Evolutionary conservation across 2,888 invertebrate species (phyloP).

Genomic region (Ptychoptera albimana): DNA sequence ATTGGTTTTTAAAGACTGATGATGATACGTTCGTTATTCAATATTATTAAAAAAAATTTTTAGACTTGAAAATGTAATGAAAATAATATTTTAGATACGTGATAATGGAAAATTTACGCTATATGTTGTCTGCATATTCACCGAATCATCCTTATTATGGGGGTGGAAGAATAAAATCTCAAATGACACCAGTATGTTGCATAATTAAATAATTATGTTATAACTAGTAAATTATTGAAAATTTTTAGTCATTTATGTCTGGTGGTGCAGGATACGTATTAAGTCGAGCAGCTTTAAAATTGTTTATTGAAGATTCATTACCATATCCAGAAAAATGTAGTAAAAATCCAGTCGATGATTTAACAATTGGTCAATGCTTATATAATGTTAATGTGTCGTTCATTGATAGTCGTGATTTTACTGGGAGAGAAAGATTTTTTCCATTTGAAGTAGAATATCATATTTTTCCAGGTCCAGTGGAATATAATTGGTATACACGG

Average conservation of each 20-base stretch:
- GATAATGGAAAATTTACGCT: constrained; percentile 85
- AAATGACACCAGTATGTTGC: constrained; percentile 41
- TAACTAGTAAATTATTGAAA: no score
- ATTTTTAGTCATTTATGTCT: constrained; percentile 38
- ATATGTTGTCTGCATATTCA: constrained; percentile 64
- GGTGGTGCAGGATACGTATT: constrained; percentile 82
- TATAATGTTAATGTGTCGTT: constrained; percentile 66
- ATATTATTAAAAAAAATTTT: no score
- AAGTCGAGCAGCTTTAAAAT: constrained; percentile 54
- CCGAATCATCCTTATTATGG: constrained; percentile 69
- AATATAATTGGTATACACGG: constrained; percentile 28
- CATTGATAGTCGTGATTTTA: constrained; percentile 67
- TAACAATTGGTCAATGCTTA: constrained; percentile 56
- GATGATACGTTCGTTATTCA: constrained; percentile 62
- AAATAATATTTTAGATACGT: constrained; percentile 51
- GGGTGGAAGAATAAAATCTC: constrained; percentile 73
- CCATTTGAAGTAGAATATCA: constrained; percentile 84
- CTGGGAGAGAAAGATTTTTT: constrained; percentile 75
- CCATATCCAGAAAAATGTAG: constrained; percentile 50
- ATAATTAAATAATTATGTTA: no score
- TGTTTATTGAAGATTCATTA: constrained; percentile 54
- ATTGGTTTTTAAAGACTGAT: constrained; percentile 92
- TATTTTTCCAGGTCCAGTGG: constrained; percentile 60
- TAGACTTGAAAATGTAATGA: constrained; percentile 4
- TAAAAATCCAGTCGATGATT: constrained; percentile 31